Conservation (phyloP, 2,113 vertebrate genomes). For the Cettia cetti region DNA sequence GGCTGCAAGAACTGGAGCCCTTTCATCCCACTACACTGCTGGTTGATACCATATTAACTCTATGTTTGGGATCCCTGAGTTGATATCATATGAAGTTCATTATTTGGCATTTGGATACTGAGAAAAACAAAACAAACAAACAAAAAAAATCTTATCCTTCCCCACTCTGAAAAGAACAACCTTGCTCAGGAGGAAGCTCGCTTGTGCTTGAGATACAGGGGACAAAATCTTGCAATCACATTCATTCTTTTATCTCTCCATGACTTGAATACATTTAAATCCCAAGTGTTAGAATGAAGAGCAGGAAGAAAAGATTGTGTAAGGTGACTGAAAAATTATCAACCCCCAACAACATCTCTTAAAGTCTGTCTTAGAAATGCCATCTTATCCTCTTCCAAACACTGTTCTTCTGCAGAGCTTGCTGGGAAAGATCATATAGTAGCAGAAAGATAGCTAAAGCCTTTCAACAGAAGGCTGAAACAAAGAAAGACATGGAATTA, state of each 20-base stretch:
- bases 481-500: not conserved
- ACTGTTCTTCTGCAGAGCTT: not conserved
- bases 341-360: accelerated
- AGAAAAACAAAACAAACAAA: not conserved
- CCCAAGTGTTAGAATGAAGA: not conserved
- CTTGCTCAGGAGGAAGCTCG: not conserved
- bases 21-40: not conserved
- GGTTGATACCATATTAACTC: not conserved
- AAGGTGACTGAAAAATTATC: not conserved
- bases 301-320: not conserved
- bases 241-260: not conserved
- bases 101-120: not conserved
- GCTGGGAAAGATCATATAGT: not conserved
- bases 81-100: not conserved
- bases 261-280: not conserved
- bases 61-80: not conserved
- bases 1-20: not conserved
- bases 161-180: not conserved
- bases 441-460: not conserved
- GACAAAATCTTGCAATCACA: not conserved
- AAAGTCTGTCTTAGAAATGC: not conserved
- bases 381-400: not conserved
- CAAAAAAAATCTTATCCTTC: not conserved
- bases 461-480: not conserved
- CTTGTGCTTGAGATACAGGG: not conserved